phyloP scores from a whole-genome alignment of 1,140 invertebrate species.

The Drosophila ananassae region DNA sequence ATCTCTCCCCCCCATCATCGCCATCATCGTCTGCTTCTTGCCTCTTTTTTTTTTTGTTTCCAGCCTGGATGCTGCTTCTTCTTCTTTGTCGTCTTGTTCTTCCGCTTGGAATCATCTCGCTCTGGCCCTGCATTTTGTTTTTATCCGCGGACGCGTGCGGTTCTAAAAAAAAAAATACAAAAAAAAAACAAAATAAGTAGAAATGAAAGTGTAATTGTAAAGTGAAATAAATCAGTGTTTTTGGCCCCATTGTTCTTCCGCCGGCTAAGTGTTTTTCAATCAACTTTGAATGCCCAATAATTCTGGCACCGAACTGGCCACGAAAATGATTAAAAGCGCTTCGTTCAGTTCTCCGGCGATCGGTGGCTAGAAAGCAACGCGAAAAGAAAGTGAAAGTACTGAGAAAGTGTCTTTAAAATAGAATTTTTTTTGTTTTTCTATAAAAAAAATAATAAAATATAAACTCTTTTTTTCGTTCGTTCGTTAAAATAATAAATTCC shows the following conservation, averaged over 20 bases:
- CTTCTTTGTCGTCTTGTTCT: neutral
- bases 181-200: neutral
- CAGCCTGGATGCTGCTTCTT: constrained; percentile 9
- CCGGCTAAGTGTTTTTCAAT: constrained; percentile 29
- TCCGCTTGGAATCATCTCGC: constrained; percentile 3
- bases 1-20: too few species aligned
- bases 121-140: constrained; percentile 33
- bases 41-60: constrained; percentile 20
- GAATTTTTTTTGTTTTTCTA: constrained; percentile 2
- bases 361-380: constrained; percentile 2
- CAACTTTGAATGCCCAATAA: neutral
- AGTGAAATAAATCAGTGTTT: constrained; percentile 13
- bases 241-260: neutral
- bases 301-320: neutral
- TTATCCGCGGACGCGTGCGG: constrained; percentile 49
- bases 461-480: constrained; percentile 29
- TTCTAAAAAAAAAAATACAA: constrained; percentile 13
- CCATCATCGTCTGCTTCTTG: neutral
- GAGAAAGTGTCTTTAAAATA: too few species aligned
- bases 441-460: neutral
- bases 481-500: constrained; percentile 35
- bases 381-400: constrained; percentile 6
- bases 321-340: constrained; percentile 16
- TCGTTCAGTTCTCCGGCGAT: constrained; percentile 15
- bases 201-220: neutral